Evolutionary conservation across 2,113 vertebrate species (phyloP).

Genomic region (Pelecanoides urinatrix): DNA sequence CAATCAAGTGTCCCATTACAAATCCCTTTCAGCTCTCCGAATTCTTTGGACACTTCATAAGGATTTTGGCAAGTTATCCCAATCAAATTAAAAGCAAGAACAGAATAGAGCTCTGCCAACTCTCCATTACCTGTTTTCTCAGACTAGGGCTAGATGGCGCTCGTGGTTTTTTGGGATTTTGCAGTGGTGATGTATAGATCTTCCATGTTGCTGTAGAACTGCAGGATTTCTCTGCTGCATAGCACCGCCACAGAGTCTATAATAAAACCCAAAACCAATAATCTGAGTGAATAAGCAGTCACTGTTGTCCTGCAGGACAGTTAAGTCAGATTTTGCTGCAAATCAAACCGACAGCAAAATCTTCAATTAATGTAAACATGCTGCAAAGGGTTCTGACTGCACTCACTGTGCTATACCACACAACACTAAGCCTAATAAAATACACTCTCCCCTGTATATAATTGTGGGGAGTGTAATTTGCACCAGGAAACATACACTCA

Average conservation of each 20-base stretch:
- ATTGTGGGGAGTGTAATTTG: background rate
- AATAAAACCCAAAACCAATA: background rate
- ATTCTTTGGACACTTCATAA: accelerated
- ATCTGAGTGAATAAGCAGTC: background rate
- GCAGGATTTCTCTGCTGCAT: conserved; percentile 83
- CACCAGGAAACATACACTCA: background rate
- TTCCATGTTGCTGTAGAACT: conserved; percentile 85
- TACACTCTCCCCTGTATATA: background rate
- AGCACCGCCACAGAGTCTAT: conserved; percentile 88
- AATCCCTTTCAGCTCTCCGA: background rate
- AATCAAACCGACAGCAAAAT: background rate
- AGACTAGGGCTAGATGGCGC: conserved; percentile 72
- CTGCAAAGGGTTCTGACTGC: background rate
- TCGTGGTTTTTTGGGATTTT: conserved; percentile 50
- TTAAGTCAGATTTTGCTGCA: background rate
- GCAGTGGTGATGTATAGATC: conserved; percentile 77
- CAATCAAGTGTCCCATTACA: background rate
- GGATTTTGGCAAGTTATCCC: background rate
- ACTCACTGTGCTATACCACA: background rate
- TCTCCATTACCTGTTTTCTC: conserved; percentile 78
- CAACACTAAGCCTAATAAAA: background rate
- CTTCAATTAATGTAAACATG: background rate
- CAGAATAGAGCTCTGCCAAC: background rate
- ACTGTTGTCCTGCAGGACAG: background rate
- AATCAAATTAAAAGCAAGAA: background rate